Evolutionary conservation across 2,113 vertebrate species (phyloP).

Genomic region (Salvelinus namaycush): DNA sequence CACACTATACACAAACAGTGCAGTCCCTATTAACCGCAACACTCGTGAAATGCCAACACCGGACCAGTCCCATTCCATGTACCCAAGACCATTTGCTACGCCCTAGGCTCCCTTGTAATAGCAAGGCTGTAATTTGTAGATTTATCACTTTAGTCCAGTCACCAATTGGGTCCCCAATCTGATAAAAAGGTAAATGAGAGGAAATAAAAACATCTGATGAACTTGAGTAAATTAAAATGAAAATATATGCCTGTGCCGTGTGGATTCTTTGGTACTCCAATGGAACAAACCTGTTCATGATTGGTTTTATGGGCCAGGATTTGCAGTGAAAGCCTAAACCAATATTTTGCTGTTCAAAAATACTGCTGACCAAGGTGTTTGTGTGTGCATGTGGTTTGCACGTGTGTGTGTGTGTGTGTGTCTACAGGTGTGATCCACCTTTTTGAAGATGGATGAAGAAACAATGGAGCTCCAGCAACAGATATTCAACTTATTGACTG

Average conservation of each 20-base stretch:
- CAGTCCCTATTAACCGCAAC: not conserved
- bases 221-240: slow-evolving; percentile 32
- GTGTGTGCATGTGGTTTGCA: not conserved
- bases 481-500: not conserved
- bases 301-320: slow-evolving; percentile 41
- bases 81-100: slow-evolving; percentile 14
- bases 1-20: slow-evolving; percentile 12
- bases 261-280: slow-evolving; percentile 36
- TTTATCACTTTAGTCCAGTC: slow-evolving; percentile 22
- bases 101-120: slow-evolving; percentile 16
- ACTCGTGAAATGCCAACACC: slow-evolving; percentile 15
- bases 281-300: slow-evolving; percentile 39
- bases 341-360: slow-evolving; percentile 38
- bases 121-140: slow-evolving; percentile 30
- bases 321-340: slow-evolving; percentile 44
- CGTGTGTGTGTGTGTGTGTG: not conserved
- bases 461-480: not conserved
- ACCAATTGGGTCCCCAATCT: slow-evolving; percentile 23
- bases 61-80: slow-evolving; percentile 17
- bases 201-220: slow-evolving; percentile 41
- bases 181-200: slow-evolving; percentile 29
- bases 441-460: no score
- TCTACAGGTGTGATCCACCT: not conserved
- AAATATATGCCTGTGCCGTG: slow-evolving; percentile 25
- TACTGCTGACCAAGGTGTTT: slow-evolving; percentile 43